Conservation (phyloP, 2,797 vertebrate species). For the Melopsittacus undulatus region DNA sequence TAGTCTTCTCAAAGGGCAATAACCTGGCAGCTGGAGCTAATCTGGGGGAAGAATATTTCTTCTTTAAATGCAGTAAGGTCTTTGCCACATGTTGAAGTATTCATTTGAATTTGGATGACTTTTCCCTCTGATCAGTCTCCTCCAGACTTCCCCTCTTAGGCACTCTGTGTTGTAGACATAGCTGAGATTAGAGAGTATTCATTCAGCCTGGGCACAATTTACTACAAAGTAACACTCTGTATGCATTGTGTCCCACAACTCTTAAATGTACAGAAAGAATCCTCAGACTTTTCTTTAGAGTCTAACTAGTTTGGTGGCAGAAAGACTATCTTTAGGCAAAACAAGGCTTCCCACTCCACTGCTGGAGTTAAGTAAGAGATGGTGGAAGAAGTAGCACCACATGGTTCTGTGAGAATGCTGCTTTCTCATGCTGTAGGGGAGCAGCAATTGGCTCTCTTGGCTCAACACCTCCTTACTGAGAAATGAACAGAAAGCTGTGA, state of each 20-base stretch:
- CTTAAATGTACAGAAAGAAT: not conserved
- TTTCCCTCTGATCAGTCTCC: not conserved
- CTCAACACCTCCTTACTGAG: not conserved
- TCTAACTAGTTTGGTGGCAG: not conserved
- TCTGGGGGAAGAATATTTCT: not conserved
- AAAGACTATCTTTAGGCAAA: not conserved
- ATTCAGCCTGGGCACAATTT: not conserved
- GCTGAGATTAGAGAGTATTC: not conserved
- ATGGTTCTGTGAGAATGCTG: not conserved
- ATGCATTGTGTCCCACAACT: not conserved
- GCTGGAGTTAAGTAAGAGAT: not conserved
- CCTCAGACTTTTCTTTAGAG: not conserved
- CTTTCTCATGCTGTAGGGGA: not conserved
- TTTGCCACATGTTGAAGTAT: not conserved
- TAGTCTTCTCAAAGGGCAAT: not conserved
- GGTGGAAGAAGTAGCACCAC: accelerated
- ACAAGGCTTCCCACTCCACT: not conserved
- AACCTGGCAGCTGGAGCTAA: not conserved
- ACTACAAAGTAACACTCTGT: not conserved
- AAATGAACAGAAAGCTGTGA: not conserved
- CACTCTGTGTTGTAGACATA: not conserved
- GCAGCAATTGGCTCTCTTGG: not conserved
- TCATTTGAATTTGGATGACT: not conserved
- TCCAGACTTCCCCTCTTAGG: not conserved
- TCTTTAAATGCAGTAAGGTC: not conserved